Evolutionary conservation across 1,140 invertebrate species (phyloP), one percentile per base, ranked within the genome.

Genomic region (Pseudachorutes palmiensis): DNA sequence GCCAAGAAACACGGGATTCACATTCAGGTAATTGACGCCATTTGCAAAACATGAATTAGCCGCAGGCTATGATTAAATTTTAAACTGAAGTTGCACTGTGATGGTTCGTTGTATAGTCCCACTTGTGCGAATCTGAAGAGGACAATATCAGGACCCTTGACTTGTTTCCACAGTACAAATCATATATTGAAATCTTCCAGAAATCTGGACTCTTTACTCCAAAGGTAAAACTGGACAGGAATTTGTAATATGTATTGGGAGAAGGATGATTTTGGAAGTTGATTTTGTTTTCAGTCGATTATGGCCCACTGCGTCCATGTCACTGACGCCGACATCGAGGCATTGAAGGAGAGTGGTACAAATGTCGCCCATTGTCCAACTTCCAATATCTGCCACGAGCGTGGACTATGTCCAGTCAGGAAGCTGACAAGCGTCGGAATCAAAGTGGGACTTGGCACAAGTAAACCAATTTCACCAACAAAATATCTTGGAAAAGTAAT

Each of bases 241-340:
- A 57, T 14, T 57, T 57, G n/a, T n/a, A 26, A 24, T 26, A 57
- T 14, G 14, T 36, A 28, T 59, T 9, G 2, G 28, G 28, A 22
- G 19, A 24, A 60, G 48, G 31, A 41, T n/a, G n/a, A n/a, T n/a
- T n/a, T n/a, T n/a, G n/a, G 32, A 62, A 48, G 2, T 57, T 36
- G 59, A n/a, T 59, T 59, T 26, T 31, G 58, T 58, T 32, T 29
- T 29, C 29, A 71, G 70, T 61, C 87, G 22, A 76, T 88, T 26
- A 78, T 95, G 79, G 92, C 91, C 2, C 93, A 96, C 77, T 89
- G 85, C 22, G 81, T 94, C 32, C 82, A 92, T 78, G 78, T 94
- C 22, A 79, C 78, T 26, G 84, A 90, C 51, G 77, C 80, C 5
- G 93, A 95, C 78, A 79, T 91, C 9, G 69, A 80, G n/a, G 66